These are phyloP conservation scores for Paramormyrops kingsleyae DNA, from an alignment of 2,113 vertebrate genomes.

Conservation along the genomic window DNA sequence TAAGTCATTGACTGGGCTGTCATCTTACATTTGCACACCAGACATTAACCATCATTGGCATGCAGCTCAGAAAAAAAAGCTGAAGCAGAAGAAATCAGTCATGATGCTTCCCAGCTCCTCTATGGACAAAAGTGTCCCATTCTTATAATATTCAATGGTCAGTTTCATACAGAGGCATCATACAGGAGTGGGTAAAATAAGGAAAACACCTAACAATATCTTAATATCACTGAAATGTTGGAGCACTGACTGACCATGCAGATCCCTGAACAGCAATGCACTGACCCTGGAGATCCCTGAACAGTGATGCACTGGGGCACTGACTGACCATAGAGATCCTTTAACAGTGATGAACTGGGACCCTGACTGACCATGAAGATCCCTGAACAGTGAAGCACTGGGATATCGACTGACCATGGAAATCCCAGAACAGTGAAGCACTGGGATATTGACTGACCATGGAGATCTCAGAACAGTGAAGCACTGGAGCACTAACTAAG, in stretches of 20 bases:
- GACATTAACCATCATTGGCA: not conserved
- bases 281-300: not conserved
- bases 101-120: not conserved
- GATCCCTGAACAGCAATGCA: not conserved
- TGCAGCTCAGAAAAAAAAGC: not conserved
- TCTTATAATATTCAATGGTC: not conserved
- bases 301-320: not conserved
- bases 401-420: not conserved
- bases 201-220: not conserved
- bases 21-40: not conserved
- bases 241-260: not conserved
- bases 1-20: not conserved
- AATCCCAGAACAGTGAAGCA: constrained; percentile 54
- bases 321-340: constrained; percentile 61
- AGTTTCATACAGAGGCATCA: not conserved
- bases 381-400: constrained; percentile 56
- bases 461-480: not conserved
- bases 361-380: constrained; percentile 82
- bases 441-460: not conserved
- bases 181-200: not conserved
- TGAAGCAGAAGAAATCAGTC: not conserved
- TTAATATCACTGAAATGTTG: not conserved
- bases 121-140: not conserved
- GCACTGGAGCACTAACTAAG: constrained; percentile 63
- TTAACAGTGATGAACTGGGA: not conserved